phyloP scores from a whole-genome alignment of 1,140 invertebrate genomes.

The Cylas formicarius region DNA sequence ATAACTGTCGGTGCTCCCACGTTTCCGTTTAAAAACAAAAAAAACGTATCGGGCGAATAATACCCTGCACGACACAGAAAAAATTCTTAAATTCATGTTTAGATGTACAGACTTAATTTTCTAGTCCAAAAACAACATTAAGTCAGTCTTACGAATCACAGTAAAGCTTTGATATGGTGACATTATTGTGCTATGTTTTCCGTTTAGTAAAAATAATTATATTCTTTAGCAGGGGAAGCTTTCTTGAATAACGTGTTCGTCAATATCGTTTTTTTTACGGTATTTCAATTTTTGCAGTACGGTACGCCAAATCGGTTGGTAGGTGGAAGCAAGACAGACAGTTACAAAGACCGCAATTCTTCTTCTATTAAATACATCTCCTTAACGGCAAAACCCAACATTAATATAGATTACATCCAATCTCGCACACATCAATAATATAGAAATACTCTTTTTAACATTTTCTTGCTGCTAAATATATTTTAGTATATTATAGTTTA shows the following conservation, averaged over 20 bases:
- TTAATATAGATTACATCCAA: too few species aligned
- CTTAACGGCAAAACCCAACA: too few species aligned
- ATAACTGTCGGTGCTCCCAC: conserved; percentile 30
- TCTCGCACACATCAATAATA: conserved; percentile 36
- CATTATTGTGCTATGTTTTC: conserved; percentile 42
- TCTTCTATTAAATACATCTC: too few species aligned
- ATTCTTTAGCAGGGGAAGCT: too few species aligned
- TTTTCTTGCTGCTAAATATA: conserved; percentile 35
- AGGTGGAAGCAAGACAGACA: too few species aligned
- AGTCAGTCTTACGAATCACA: conserved; percentile 45
- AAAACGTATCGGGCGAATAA: background rate
- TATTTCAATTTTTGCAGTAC: too few species aligned
- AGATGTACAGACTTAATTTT: conserved; percentile 30
- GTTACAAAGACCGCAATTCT: too few species aligned
- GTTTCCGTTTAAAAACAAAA: conserved; percentile 8
- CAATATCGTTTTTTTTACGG: too few species aligned
- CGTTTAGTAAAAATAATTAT: conserved; percentile 2
- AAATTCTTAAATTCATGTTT: conserved; percentile 15
- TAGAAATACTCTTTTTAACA: conserved; percentile 40
- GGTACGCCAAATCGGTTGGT: too few species aligned
- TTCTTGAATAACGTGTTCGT: too few species aligned
- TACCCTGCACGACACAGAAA: conserved; percentile 7
- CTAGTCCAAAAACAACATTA: conserved; percentile 42
- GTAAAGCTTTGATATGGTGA: conserved; percentile 46
- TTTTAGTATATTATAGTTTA: conserved; percentile 32